Evolutionary conservation across 2,797 vertebrate species (phyloP).

Genomic region (Pseudomugil tenellus): DNA sequence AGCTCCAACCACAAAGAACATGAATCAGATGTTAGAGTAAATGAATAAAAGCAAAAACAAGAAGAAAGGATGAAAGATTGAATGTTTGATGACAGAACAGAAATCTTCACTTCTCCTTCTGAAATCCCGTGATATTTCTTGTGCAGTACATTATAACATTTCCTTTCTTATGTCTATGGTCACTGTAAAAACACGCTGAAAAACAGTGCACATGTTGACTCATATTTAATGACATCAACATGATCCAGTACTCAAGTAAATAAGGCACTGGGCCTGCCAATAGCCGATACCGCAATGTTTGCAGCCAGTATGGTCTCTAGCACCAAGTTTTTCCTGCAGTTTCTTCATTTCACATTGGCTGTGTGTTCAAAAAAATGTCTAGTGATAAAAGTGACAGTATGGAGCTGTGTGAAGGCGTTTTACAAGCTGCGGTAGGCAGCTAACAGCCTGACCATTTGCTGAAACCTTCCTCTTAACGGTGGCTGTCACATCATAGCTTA

Average conservation of each 20-base stretch:
- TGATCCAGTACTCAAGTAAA: conserved; percentile 68
- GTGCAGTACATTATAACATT: neutral
- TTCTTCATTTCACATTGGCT: conserved; percentile 40
- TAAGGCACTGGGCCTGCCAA: conserved; percentile 69
- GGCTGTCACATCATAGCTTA: neutral
- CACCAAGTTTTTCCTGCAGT: conserved; percentile 67
- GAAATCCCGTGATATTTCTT: no score
- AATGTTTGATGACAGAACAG: neutral
- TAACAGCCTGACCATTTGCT: conserved; percentile 16
- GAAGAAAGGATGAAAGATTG: neutral
- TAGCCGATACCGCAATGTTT: conserved; percentile 51
- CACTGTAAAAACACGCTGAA: conserved; percentile 9
- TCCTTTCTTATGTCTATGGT: conserved; percentile 7
- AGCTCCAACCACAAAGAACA: conserved; percentile 16
- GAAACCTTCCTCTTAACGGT: neutral
- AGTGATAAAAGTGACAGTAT: no score
- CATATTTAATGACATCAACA: conserved; percentile 30
- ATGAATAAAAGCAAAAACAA: conserved; percentile 5
- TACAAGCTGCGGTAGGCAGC: conserved; percentile 14
- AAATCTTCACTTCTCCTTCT: no score
- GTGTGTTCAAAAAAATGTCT: neutral
- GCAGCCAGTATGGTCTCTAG: conserved; percentile 58
- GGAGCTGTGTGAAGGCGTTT: conserved; percentile 10
- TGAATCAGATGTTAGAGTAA: neutral
- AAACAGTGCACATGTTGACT: conserved; percentile 13